Conservation (phyloP, 2,797 vertebrate species). For the Girardinus metallicus region DNA sequence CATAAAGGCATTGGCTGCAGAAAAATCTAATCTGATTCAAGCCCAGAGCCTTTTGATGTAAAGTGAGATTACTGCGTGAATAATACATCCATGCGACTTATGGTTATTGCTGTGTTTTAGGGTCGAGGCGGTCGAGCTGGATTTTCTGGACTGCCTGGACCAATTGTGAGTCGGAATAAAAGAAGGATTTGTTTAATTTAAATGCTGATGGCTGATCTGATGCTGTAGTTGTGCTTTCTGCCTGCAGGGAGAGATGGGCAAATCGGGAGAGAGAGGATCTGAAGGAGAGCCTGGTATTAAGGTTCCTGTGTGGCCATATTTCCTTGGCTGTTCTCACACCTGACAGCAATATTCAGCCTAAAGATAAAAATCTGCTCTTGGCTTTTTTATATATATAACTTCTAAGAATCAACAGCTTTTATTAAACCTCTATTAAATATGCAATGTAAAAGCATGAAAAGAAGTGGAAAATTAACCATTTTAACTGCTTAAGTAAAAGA, state of each 20-base stretch:
- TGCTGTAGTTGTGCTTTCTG: conserved; percentile 18
- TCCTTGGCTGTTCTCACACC: conserved; percentile 35
- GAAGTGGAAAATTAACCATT: neutral
- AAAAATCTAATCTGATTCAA: neutral
- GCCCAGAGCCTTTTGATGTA: neutral
- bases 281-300: conserved; percentile 86
- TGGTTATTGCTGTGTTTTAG: conserved; percentile 48
- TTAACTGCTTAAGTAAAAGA: neutral
- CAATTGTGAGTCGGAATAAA: conserved; percentile 71
- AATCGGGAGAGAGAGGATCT: conserved; percentile 74
- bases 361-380: neutral
- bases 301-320: conserved; percentile 78
- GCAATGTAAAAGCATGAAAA: neutral
- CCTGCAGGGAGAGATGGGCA: conserved; percentile 80
- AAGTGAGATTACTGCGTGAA: conserved; percentile 1
- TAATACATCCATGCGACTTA: neutral
- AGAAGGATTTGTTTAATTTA: neutral
- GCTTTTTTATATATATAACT: neutral
- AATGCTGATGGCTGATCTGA: neutral
- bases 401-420: neutral
- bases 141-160: conserved; percentile 78
- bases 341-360: conserved; percentile 1
- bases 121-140: conserved; percentile 76
- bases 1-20: neutral
- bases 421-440: neutral